Evolutionary conservation across 1,140 invertebrate species (phyloP).

Genomic region (Conus betulinus): DNA sequence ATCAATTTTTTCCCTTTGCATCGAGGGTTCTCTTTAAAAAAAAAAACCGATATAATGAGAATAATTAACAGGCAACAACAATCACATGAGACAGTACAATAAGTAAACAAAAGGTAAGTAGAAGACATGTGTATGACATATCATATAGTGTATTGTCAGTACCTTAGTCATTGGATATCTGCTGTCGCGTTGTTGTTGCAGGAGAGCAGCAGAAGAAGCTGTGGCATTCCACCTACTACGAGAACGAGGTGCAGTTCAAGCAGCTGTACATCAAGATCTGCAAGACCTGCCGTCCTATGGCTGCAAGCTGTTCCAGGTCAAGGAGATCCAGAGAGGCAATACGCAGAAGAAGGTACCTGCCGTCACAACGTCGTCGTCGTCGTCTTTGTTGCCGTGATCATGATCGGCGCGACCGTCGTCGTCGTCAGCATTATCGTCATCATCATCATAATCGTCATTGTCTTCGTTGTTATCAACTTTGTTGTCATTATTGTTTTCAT

Average conservation of each 20-base stretch:
- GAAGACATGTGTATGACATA: no score
- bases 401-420: background rate
- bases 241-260: constrained; percentile 82
- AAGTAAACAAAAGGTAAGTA: no score
- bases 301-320: constrained; percentile 83
- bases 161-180: constrained; percentile 2
- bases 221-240: constrained; percentile 81
- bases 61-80: no score
- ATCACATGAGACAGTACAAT: no score
- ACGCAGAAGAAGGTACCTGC: constrained; percentile 81
- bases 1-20: no score
- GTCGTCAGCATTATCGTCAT: background rate
- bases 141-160: background rate
- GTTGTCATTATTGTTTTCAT: background rate
- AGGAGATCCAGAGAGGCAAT: constrained; percentile 81
- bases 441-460: background rate
- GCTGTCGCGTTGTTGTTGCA: constrained; percentile 68
- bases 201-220: constrained; percentile 85
- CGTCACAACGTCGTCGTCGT: no score
- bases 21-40: no score
- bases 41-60: no score
- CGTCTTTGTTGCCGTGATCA: background rate
- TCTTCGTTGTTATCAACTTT: background rate
- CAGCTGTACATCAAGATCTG: constrained; percentile 83
- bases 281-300: constrained; percentile 81